Conservation (phyloP, 2,888 invertebrate genomes). For the Brachycybe producta region DNA sequence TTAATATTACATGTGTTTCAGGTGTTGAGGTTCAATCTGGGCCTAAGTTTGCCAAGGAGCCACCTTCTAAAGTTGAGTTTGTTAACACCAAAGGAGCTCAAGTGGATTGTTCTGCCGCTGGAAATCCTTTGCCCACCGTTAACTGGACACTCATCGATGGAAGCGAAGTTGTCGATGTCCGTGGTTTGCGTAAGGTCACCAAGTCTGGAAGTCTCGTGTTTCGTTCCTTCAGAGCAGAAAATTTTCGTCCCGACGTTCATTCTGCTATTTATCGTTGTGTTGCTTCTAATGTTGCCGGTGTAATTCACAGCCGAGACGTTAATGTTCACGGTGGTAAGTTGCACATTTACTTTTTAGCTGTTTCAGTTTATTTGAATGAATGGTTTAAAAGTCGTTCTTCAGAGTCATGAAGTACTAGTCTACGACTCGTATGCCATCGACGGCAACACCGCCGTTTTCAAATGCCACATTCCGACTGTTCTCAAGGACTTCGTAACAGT, state of each 20-base stretch:
- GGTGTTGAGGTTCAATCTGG: background rate
- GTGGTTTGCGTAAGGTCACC: background rate
- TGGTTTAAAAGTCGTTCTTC: background rate
- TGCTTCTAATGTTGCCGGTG: constrained; percentile 8
- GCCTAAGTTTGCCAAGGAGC: constrained; percentile 4
- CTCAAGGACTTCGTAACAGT: constrained; percentile 3
- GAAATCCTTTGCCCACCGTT: constrained; percentile 6
- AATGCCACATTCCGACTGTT: constrained; percentile 11
- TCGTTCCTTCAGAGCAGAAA: constrained; percentile 4
- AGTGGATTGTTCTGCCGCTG: constrained; percentile 4
- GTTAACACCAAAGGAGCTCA: background rate
- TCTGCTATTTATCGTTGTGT: constrained; percentile 8
- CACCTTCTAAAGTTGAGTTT: constrained; percentile 4
- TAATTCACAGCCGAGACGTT: constrained; percentile 8
- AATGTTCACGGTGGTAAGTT: constrained; percentile 7
- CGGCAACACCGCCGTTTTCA: constrained; percentile 14
- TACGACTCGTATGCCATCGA: constrained; percentile 13
- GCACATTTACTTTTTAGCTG: too few relatives aligned
- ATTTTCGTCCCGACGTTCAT: constrained; percentile 11
- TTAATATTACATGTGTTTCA: too few relatives aligned
- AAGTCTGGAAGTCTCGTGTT: background rate
- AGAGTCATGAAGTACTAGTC: constrained; percentile 14
- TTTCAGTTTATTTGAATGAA: background rate
- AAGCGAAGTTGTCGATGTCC: background rate
- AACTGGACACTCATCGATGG: constrained; percentile 6